Evolutionary conservation across 2,888 invertebrate species (phyloP).

Genomic region (Trissonchulus latispiculum): DNA sequence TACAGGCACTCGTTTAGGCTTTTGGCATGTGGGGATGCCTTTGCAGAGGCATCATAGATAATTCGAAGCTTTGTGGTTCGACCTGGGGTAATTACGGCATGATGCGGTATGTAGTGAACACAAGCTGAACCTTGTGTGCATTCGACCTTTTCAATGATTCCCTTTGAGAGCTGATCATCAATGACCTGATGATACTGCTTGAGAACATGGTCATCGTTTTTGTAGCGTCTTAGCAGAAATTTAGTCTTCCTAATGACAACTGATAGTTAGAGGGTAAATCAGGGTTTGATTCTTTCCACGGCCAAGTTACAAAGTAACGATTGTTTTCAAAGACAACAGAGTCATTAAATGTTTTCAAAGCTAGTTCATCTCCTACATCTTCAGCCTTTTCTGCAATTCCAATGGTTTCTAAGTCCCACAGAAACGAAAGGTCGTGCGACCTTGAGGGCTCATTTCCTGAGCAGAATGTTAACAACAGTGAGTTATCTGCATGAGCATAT

Average conservation of each 20-base stretch:
- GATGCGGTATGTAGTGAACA: constrained; percentile 4
- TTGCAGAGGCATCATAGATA: constrained; percentile 23
- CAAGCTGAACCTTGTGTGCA: neutral
- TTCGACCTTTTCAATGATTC: constrained; percentile 18
- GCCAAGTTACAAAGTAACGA: constrained; percentile 14
- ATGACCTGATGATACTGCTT: constrained; percentile 13
- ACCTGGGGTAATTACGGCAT: neutral
- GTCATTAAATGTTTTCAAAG: neutral
- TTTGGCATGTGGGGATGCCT: constrained; percentile 14
- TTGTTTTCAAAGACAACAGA: neutral
- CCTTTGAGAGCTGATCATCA: constrained; percentile 12
- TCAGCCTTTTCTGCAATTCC: neutral
- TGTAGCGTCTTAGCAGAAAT: too few species aligned
- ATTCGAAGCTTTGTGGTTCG: constrained; percentile 9
- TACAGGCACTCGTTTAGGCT: constrained; percentile 27
- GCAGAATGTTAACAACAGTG: neutral
- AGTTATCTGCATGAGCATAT: too few species aligned
- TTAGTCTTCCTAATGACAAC: neutral
- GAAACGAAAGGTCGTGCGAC: neutral
- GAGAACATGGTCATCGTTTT: too few species aligned
- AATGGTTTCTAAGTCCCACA: neutral
- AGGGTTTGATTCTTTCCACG: neutral
- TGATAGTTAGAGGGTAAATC: constrained; percentile 1
- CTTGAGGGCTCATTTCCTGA: neutral
- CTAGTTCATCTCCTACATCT: neutral